Evolutionary conservation across 2,888 invertebrate genomes (phyloP), one percentile per base, ranked within the genome.

Genomic region (Xanthia icteritia): DNA sequence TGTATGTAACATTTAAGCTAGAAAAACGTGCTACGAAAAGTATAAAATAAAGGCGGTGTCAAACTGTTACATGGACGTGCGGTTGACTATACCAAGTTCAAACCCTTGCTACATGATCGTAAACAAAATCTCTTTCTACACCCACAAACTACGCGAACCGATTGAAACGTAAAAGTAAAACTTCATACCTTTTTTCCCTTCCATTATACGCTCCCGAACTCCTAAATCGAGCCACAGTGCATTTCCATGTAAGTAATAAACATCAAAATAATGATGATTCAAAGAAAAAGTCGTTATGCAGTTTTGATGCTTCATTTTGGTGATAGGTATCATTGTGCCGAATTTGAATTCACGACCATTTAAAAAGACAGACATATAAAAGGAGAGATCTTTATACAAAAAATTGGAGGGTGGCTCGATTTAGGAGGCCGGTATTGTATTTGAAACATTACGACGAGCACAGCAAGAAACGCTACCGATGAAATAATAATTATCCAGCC

Each of bases 401-500:
- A 20, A 23, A 20, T 20, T 6, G 51, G 23, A 20, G 8, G 8
- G 8, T 51, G 23, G 9, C 23, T 23, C 9, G 11, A 23, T 54
- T 54, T 54, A n/a, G 23, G 23, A 9, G 9, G 3, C 3, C 23
- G 23, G 8, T 0, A 71, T 77, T 78, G 63, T 60, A 75, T 85
- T 76, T 73, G 61, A 58, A 77, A 68, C 60, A 56, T 67, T 85
- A 76, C 68, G 58, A 76, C 68, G 56, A 81, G 76, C 65, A 64
- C 61, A 65, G 60, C 76, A 77, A 82, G 74, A 81, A 88, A 83
- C 45, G 64, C 65, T 73, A 54, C 31, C 72, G 60, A 70, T 71
- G 54, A 84, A 82, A 87, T 82, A 82, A 83, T 86, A 31, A 31
- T 2, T 31, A 85, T 84, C 8, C 9, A 48, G 9, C 48, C 23